A percentile compares a stretch with the other conserved stretches of the same genome.
phyloP scores from a whole-genome alignment of 2,888 invertebrate genomes.

The Griposia aprilina region DNA sequence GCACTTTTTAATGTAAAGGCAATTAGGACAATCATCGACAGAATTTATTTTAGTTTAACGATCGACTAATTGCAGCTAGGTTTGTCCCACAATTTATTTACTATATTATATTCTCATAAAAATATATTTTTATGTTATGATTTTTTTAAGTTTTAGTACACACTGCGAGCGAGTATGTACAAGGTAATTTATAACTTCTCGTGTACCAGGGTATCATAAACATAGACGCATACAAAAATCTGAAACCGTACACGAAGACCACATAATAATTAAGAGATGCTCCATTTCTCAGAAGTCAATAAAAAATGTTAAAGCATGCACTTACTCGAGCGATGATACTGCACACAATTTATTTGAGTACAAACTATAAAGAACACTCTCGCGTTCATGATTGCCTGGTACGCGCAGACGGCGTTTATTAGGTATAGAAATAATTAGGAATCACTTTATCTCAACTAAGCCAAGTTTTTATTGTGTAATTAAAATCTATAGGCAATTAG shows the following conservation, averaged over 20 bases:
- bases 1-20: conserved; percentile 27
- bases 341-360: conserved; percentile 50
- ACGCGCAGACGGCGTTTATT: conserved; percentile 19
- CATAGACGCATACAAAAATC: conserved; percentile 12
- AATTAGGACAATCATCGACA: conserved; percentile 47
- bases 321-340: conserved; percentile 28
- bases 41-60: conserved; percentile 40
- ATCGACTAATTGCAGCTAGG: conserved; percentile 42
- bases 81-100: conserved; percentile 15
- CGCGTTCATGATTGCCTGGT: conserved; percentile 48
- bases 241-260: conserved; percentile 17
- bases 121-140: conserved; percentile 1
- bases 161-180: neutral
- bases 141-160: conserved; percentile 20
- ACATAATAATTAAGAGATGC: conserved; percentile 38
- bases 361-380: conserved; percentile 35
- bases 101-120: conserved; percentile 10
- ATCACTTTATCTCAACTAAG: neutral
- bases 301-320: conserved; percentile 28
- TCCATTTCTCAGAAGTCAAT: conserved; percentile 45
- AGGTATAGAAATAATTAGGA: conserved; percentile 32
- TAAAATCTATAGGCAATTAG: conserved; percentile 4
- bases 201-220: conserved; percentile 32
- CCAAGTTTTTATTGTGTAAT: conserved; percentile 10
- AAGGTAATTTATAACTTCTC: conserved; percentile 14